Evolutionary conservation across 2,888 invertebrate species (phyloP).

Genomic region (Leptinotarsa peninsularis): DNA sequence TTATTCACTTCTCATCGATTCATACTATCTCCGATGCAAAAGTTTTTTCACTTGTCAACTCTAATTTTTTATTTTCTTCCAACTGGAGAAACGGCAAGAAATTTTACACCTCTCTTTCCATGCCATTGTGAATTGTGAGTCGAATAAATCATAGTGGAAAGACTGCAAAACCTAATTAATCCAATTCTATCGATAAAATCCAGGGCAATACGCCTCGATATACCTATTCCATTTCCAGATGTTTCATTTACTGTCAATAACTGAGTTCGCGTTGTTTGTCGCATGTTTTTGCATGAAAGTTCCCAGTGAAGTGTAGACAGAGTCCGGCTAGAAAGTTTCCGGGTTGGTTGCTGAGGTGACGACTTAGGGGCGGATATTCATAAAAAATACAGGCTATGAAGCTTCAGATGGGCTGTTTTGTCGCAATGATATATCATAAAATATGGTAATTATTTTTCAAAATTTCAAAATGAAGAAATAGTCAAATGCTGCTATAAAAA

Average conservation of each 20-base stretch:
- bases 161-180: constrained; percentile 25
- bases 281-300: constrained; percentile 41
- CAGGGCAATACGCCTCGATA: constrained; percentile 30
- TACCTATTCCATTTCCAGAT: constrained; percentile 28
- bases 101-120: neutral
- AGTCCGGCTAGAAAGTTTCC: constrained; percentile 51
- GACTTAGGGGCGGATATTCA: constrained; percentile 8
- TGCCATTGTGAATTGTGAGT: neutral
- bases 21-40: no score
- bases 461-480: no score
- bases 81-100: no score
- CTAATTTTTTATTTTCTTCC: no score
- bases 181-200: constrained; percentile 29
- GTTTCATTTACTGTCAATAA: constrained; percentile 40
- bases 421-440: no score
- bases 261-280: constrained; percentile 38
- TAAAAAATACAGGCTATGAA: neutral
- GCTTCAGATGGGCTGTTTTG: no score
- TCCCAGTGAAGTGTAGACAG: constrained; percentile 38
- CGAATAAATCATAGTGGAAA: neutral
- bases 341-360: constrained; percentile 34
- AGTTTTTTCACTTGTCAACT: no score
- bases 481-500: no score
- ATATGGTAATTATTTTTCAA: no score
- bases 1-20: no score